Base-by-base conservation (phyloP, 2,797 vertebrate species). In the Apodemus agrarius region DNA sequence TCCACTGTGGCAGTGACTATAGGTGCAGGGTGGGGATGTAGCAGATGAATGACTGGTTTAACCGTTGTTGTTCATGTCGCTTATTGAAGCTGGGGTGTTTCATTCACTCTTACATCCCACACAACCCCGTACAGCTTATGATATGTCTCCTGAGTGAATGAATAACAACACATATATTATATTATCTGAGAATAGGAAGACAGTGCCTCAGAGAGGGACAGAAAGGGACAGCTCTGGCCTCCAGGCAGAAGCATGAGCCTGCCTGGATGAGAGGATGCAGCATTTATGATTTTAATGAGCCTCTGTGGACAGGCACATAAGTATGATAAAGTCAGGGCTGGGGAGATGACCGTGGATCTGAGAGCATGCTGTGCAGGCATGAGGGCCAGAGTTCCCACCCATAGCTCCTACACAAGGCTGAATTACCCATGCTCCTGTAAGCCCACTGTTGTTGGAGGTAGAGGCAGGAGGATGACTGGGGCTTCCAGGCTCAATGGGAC, bases 61-160 rank as follows among this genome's bases (percentile, higher is more conserved):
- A 83, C 34, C 65, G 17, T 80, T 93, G 34, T 52, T 57, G 83
- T n/a, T 21, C 14, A 43, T 63, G 93, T 91, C 69, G 61, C 29
- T 92, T 92, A 82, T 37, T 85, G 61, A 95, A 69, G 40, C 84
- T 65, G 63, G 82, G 46, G 22, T 37, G 19, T 91, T 80, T 88
- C 69, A 24, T 94, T 69, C 29, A 59, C 31, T 49, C 46, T 54
- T 40, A 12, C 63, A 69, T 80, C 1, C 52, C 5, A 22, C 3
- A 3, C 10, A 79, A 31, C 46, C 69, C 76, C 31, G 40, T 46
- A 52, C 34, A 65, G 61, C 13, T 4, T 34, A 46, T 4, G 59
- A 46, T 34, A 52, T 40, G 40, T 76, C 61, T 93, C 22, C 79
- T 84, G 86, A 94, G 84, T 95, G 78, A 87, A 93, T 83, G 63